Evolutionary conservation across 2,888 invertebrate species (phyloP).

Genomic region (Melikaiella ostensackeni): DNA sequence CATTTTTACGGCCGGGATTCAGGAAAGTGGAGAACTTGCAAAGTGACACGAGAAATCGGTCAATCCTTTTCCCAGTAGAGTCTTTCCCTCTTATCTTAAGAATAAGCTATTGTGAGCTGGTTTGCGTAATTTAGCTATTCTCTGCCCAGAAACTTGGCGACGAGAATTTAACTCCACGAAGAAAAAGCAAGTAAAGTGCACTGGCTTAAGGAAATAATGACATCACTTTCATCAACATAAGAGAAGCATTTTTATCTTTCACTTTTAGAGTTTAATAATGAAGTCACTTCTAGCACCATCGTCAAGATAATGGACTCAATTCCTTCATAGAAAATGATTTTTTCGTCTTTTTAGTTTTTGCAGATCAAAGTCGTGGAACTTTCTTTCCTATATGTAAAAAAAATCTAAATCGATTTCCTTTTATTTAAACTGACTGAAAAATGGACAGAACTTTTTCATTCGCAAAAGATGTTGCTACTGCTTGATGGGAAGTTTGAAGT

Average conservation of each 20-base stretch:
- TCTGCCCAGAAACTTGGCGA: background rate
- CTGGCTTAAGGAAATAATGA: conserved; percentile 3
- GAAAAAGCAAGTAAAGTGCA: background rate
- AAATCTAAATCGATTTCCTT: too few species aligned
- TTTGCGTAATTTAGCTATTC: conserved; percentile 26
- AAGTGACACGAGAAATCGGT: conserved; percentile 53
- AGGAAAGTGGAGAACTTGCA: conserved; percentile 53
- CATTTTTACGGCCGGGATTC: conserved; percentile 62
- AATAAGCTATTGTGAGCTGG: conserved; percentile 22
- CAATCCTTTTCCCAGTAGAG: conserved; percentile 57
- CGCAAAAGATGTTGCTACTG: too few species aligned
- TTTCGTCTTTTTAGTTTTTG: background rate
- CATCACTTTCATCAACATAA: conserved; percentile 33
- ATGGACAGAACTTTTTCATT: too few species aligned
- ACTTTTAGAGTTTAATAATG: background rate
- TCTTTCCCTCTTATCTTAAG: conserved; percentile 44
- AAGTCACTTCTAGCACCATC: background rate
- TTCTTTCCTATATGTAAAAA: background rate
- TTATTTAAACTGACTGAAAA: too few species aligned
- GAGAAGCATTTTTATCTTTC: background rate
- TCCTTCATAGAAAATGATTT: background rate
- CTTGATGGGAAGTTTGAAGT: too few species aligned
- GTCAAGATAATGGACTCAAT: background rate
- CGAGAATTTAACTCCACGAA: background rate
- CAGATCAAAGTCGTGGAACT: background rate